Evolutionary conservation across 1,140 invertebrate species (phyloP), one percentile per base, ranked within the genome.

Genomic region (Ostrea edulis): DNA sequence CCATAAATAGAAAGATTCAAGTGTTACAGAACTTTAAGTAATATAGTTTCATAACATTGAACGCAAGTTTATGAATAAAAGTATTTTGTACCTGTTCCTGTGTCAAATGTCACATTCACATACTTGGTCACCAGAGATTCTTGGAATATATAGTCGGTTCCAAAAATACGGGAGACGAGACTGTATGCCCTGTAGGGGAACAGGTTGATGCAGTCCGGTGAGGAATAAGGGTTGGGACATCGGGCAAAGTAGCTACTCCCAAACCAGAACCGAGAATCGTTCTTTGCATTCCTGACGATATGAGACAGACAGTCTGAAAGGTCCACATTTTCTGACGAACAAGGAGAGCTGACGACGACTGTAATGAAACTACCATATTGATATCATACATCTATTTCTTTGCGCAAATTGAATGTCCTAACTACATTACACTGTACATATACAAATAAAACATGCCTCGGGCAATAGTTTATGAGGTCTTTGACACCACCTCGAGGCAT

Each of bases 231-330:
- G 83, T 62, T 85, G 7, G 83, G 53, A 62, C 83, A 85, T 58
- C 83, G 83, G 29, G 12, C 14, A n/a, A 2, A 22, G 54, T 85
- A 88, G 9, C 25, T 22, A 8, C 53, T 88, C 25, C 87, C 87
- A 25, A 81, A 88, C 87, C 87, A 88, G 71, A 88, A 88, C 8
- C 22, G 65, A 62, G 9, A 62, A 12, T 77, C 82, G 54, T 85
- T 53, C 11, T 81, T 58, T 8, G 87, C 51, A 17, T 51, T 81
- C 0, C 4, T 25, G 44, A 55, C 65, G 22, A 88, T 88, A 14
- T 52, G 14, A 7, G 29, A 52, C 35, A 88, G 68, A 85, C 87
- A 88, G 29, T 29, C 9, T 8, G 52, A 9, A 25, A 85, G 53
- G 17, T 44, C 51, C 1, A 58, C 53, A 29, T 88, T 85, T n/a